Percentiles rank a stretch among this genome's conserved stretches.
Conservation (phyloP, 2,888 invertebrate genomes). For the Drosophila meridionalis region DNA sequence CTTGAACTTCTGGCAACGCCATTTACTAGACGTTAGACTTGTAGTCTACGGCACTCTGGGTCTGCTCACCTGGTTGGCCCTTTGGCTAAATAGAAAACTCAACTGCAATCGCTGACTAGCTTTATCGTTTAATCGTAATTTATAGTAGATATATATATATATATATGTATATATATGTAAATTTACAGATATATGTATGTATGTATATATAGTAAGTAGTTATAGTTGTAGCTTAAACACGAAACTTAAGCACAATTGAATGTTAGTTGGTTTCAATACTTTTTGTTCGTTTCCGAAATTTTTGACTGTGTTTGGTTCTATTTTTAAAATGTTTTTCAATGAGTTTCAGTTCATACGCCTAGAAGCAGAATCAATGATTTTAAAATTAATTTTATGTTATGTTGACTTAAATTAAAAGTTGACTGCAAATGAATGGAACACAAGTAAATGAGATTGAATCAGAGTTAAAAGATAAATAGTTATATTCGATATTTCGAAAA, state of each 20-base stretch:
- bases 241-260: slow-evolving; percentile 74
- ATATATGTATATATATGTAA: slow-evolving; percentile 11
- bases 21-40: slow-evolving; percentile 85
- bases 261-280: slow-evolving; percentile 73
- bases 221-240: slow-evolving; percentile 55
- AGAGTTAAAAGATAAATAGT: not conserved
- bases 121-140: slow-evolving; percentile 67
- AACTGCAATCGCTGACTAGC: slow-evolving; percentile 62
- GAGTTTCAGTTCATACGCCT: slow-evolving; percentile 9
- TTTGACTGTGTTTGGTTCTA: slow-evolving; percentile 14
- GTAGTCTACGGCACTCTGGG: slow-evolving; percentile 26
- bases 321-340: not conserved
- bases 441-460: too few species aligned
- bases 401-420: not conserved
- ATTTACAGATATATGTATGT: slow-evolving; percentile 14
- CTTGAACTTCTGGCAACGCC: slow-evolving; percentile 84
- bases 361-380: slow-evolving; percentile 8
- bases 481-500: not conserved
- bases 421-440: slow-evolving; percentile 3
- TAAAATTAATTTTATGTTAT: slow-evolving; percentile 5
- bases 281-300: slow-evolving; percentile 35
- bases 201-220: slow-evolving; percentile 16
- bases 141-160: slow-evolving; percentile 24
- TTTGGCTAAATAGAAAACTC: slow-evolving; percentile 17
- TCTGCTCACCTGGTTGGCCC: not conserved